Conservation (phyloP, 2,797 vertebrate species). For the Gephyroberyx darwinii region DNA sequence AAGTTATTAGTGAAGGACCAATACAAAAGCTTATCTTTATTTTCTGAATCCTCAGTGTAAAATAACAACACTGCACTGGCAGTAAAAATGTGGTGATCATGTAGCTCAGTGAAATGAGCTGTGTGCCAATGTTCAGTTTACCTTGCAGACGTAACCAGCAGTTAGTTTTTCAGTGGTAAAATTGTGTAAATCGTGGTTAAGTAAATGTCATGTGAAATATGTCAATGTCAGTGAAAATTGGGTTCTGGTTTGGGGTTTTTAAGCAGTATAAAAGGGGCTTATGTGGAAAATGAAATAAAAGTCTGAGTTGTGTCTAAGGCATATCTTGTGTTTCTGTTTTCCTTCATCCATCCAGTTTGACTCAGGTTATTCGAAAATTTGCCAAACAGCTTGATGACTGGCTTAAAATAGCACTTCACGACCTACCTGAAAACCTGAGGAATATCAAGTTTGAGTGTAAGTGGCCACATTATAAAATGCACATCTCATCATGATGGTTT, state of each 20-base stretch:
- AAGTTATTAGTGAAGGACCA: no score
- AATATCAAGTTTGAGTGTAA: conserved; percentile 98
- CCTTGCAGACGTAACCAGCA: background rate
- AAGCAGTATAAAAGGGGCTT: background rate
- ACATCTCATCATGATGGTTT: background rate
- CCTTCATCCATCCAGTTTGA: conserved; percentile 84
- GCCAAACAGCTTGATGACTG: conserved; percentile 99
- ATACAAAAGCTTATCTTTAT: no score
- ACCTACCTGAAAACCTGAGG: conserved; percentile 96
- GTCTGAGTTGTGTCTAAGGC: background rate
- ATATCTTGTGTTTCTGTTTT: conserved; percentile 10
- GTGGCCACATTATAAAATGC: conserved; percentile 57
- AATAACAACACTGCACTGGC: no score
- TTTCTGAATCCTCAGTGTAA: no score
- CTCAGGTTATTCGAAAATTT: conserved; percentile 99
- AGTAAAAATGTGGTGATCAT: no score
- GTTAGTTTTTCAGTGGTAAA: background rate
- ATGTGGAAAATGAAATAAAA: background rate
- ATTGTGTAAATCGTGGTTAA: background rate
- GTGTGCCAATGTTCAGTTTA: no score
- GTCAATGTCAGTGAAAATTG: background rate
- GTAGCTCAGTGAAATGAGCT: no score
- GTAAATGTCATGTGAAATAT: background rate
- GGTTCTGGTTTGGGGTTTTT: background rate
- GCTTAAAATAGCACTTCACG: conserved; percentile 97